phyloP scores from a whole-genome alignment of 2,113 vertebrate species.

The Crotalus viridis region DNA sequence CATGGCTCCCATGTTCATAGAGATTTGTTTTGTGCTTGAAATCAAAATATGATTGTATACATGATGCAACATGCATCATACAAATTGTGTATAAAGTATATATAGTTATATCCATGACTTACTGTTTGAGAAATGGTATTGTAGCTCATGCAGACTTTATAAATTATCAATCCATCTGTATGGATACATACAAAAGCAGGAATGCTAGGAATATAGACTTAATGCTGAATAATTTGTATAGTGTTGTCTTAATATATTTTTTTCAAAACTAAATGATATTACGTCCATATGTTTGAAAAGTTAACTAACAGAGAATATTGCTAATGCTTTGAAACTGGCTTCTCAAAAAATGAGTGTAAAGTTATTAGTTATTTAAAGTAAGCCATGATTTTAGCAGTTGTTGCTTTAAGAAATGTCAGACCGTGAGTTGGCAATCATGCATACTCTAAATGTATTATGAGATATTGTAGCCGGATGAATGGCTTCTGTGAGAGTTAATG shows the following conservation, averaged over 20 bases:
- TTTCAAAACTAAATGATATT: background rate
- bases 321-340: background rate
- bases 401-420: constrained; percentile 1
- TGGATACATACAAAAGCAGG: background rate
- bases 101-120: background rate
- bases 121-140: background rate
- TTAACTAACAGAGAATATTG: background rate
- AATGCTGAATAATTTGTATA: background rate
- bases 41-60: background rate
- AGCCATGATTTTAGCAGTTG: background rate
- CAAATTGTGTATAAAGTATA: background rate
- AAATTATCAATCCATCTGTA: background rate
- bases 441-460: background rate
- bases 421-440: background rate
- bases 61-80: background rate
- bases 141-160: background rate
- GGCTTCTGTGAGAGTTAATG: background rate
- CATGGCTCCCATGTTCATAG: background rate
- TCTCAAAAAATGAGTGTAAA: background rate
- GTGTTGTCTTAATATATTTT: background rate
- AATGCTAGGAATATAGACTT: background rate
- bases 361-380: background rate
- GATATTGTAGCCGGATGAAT: constrained; percentile 6
- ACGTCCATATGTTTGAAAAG: background rate
- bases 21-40: background rate